These are phyloP conservation scores for Leucophora obtusa DNA, from an alignment of 2,888 invertebrate genomes.

Conservation along the genomic window DNA sequence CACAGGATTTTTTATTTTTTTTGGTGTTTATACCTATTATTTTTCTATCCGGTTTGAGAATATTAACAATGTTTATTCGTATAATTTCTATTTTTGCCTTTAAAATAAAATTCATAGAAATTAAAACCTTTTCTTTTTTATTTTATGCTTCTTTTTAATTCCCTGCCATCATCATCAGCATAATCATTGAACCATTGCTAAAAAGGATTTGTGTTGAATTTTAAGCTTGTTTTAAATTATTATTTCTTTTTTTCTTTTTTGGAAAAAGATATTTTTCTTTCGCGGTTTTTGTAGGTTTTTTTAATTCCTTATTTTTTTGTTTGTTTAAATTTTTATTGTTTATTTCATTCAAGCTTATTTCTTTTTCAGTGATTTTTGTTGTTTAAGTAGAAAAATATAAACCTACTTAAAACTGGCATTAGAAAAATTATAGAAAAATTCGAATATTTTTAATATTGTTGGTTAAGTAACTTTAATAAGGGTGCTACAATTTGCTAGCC, in stretches of 20 bases:
- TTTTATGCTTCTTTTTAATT: constrained; percentile 25
- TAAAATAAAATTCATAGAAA: neutral
- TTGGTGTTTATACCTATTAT: constrained; percentile 6
- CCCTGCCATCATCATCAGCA: constrained; percentile 17
- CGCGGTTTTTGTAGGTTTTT: constrained; percentile 23
- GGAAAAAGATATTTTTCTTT: constrained; percentile 1
- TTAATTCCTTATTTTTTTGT: constrained; percentile 39
- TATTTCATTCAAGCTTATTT: constrained; percentile 50
- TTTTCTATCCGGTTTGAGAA: constrained; percentile 43
- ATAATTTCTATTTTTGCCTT: neutral
- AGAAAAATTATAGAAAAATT: neutral
- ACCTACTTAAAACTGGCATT: constrained; percentile 31
- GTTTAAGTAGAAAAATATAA: constrained; percentile 29
- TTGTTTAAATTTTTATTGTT: constrained; percentile 29
- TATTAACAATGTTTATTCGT: constrained; percentile 3
- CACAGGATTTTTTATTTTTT: constrained; percentile 22
- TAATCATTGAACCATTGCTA: constrained; percentile 59
- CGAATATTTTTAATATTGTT: too few relatives aligned
- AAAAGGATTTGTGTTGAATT: constrained; percentile 56
- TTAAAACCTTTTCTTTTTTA: neutral
- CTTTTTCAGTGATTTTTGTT: constrained; percentile 32
- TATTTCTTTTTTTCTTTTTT: constrained; percentile 3
- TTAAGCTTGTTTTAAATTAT: constrained; percentile 27
- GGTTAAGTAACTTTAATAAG: too few relatives aligned
- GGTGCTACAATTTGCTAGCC: too few relatives aligned